phyloP scores from a whole-genome alignment of 2,888 invertebrate genomes.

The Lepetodrilus schrolli region DNA sequence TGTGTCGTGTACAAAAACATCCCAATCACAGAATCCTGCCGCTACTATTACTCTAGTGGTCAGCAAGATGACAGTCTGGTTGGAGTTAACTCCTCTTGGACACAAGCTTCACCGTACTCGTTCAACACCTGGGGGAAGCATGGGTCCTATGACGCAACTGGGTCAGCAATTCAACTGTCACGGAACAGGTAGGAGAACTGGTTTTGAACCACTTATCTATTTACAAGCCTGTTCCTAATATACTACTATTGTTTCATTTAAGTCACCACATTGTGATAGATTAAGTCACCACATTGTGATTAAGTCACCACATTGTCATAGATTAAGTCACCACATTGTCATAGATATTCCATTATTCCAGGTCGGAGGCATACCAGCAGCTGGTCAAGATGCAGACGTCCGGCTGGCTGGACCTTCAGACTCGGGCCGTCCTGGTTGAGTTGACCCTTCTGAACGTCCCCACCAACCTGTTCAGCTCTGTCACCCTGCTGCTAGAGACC shows the following conservation, averaged over 20 bases:
- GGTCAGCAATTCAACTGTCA: conserved; percentile 52
- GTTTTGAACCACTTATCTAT: too few relatives aligned
- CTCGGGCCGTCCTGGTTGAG: conserved; percentile 67
- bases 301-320: too few relatives aligned
- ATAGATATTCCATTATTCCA: neutral
- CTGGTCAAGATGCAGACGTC: conserved; percentile 47
- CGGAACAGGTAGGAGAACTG: conserved; percentile 44
- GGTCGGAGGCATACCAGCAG: conserved; percentile 32
- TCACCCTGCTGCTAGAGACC: conserved; percentile 64
- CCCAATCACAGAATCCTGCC: conserved; percentile 39
- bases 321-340: neutral
- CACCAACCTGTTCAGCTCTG: conserved; percentile 68
- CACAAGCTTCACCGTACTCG: neutral
- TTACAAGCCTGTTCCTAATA: too few relatives aligned
- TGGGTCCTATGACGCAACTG: conserved; percentile 63
- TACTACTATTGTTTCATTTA: too few relatives aligned
- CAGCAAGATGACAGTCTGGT: neutral
- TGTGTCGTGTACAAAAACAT: conserved; percentile 44
- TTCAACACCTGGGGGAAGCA: conserved; percentile 49
- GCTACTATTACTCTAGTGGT: conserved; percentile 34
- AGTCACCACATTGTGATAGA: too few relatives aligned
- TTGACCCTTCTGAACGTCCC: conserved; percentile 70
- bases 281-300: too few relatives aligned
- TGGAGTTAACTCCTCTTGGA: conserved; percentile 37
- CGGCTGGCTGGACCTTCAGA: conserved; percentile 66